These are phyloP conservation scores for Acanthiza pusilla DNA, from an alignment of 2,797 vertebrate genomes.

Conservation along the genomic window DNA sequence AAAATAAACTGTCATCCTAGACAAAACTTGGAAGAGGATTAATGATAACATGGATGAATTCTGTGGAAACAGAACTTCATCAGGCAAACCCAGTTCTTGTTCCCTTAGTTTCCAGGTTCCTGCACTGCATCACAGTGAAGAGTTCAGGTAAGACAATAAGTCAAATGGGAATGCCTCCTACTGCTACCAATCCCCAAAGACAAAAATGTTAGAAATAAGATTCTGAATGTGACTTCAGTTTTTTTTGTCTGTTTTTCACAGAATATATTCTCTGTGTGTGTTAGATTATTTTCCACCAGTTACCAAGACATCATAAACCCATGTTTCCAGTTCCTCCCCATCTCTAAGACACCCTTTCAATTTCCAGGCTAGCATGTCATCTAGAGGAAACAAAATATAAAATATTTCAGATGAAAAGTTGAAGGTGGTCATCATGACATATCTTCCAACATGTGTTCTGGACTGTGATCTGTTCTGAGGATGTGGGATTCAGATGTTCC, in stretches of 20 bases:
- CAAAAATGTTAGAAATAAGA: not conserved
- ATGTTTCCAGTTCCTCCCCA: not conserved
- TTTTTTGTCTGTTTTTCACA: not conserved
- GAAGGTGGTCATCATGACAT: not conserved
- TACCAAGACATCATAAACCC: not conserved
- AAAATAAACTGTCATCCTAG: not conserved
- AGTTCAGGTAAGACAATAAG: not conserved
- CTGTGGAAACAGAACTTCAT: not conserved
- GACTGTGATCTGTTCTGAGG: not conserved
- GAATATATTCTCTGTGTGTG: not conserved
- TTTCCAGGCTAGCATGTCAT: not conserved
- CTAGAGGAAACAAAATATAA: not conserved
- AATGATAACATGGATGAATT: not conserved
- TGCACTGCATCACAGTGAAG: not conserved
- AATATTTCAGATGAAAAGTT: not conserved
- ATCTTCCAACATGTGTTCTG: not conserved
- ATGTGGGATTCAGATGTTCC: not conserved
- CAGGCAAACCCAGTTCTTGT: not conserved
- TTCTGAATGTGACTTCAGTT: not conserved
- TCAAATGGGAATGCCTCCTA: not conserved
- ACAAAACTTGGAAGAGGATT: not conserved
- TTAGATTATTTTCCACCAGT: not conserved
- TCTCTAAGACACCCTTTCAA: not conserved
- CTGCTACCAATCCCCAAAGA: not conserved
- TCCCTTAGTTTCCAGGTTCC: not conserved